A percentile compares a stretch with the other conserved stretches of the same genome.
These are phyloP conservation scores for Zaprionus davidi DNA, from an alignment of 1,140 invertebrate species.

Conservation along the genomic window DNA sequence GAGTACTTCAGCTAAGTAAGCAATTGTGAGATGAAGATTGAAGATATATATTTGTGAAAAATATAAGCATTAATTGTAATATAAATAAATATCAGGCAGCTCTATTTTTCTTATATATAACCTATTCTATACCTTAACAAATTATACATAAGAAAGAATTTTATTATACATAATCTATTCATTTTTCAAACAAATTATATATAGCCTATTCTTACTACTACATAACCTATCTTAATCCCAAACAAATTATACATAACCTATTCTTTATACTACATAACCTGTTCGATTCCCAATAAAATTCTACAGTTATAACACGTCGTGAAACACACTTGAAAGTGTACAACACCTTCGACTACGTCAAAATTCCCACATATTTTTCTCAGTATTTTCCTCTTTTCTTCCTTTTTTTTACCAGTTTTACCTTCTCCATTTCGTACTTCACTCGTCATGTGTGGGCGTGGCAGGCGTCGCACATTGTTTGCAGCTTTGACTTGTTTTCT, in stretches of 20 bases:
- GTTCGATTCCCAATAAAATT: not conserved
- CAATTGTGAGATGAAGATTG: not conserved
- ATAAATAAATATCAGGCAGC: too few relatives aligned
- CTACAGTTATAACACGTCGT: not conserved
- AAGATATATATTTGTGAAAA: not conserved
- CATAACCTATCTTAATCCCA: too few relatives aligned
- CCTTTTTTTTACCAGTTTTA: slow-evolving; percentile 23
- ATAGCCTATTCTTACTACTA: too few relatives aligned
- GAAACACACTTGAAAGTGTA: not conserved
- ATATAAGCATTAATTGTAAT: too few relatives aligned
- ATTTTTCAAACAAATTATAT: too few relatives aligned
- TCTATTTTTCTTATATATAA: too few relatives aligned
- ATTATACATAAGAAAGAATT: too few relatives aligned
- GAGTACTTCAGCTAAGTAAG: not conserved
- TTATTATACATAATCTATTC: too few relatives aligned
- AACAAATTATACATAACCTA: too few relatives aligned
- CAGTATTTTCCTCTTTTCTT: not conserved
- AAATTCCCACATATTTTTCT: not conserved
- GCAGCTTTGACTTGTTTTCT: slow-evolving; percentile 62
- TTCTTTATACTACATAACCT: not conserved
- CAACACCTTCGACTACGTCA: not conserved
- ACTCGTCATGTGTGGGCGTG: slow-evolving; percentile 39
- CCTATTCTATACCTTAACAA: too few relatives aligned
- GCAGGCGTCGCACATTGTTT: slow-evolving; percentile 43
- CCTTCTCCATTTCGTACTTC: slow-evolving; percentile 41